Base-by-base conservation (phyloP, 2,113 vertebrate species). In the Cryptomyrus ogoouensis region DNA sequence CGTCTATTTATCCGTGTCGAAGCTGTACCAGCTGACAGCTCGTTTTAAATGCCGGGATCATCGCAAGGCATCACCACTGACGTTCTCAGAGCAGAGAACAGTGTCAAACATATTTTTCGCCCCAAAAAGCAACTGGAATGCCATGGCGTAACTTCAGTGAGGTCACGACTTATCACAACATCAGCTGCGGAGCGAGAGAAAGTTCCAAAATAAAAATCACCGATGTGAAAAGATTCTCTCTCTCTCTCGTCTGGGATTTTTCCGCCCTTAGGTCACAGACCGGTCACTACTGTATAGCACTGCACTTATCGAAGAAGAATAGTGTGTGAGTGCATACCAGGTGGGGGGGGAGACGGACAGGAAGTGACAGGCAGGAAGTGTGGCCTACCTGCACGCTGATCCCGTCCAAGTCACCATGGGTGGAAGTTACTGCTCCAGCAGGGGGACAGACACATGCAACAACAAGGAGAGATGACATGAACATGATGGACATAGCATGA, bases 351-450 rank as follows among this genome's bases (percentile, higher is more conserved):
- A 31, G 31, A 39, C 0, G 9, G 10, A 77, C 70, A 77, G 70
- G 70, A 35, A 74, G 70, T 35, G 70, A 17, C 70, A 77, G 70
- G 70, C 31, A 77, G 70, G 70, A 42, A 77, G 74, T 52, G 47
- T 3, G 24, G 88, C 94, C 91, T 96, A 96, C 96, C 96, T 96
- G 94, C 31, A 56, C 5, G 85, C 5, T 39, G 49, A 31, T 87
- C 44, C 5, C 27, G 2, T 49, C 24, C 27, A 31, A 86, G 89
- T 95, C 94, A 94, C 89, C 50, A 93, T 93, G 92, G 94, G 93
- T 94, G 94, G 91, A 94, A 94, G 94, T 95, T 95, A 95, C 94
- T 94, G 94, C 93, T 91, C 93, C 92, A 93, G 93, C 93, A 92
- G 91, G 92, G 90, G 90, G 93, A 93, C 89, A 90, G 89, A 90